Evolutionary conservation across 2,797 vertebrate species (phyloP), one percentile per base, ranked within the genome.

Genomic region (Agapornis canus): DNA sequence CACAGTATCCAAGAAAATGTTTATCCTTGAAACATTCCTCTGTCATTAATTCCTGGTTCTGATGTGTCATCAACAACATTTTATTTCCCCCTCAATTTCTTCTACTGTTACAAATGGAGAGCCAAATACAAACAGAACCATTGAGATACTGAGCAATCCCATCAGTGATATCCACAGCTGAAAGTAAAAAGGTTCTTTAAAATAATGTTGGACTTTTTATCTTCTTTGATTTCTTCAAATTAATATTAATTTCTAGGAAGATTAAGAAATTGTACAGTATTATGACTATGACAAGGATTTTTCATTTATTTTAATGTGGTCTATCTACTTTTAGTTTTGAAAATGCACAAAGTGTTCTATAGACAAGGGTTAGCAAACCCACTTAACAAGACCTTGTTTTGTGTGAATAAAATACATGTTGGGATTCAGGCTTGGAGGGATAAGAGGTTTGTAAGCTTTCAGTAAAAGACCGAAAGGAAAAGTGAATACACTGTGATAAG

Each of bases 391-490:
- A 48, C 5, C 8, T 64, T 70, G 14, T 35, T 78, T 70, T 70
- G 15, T 19, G 14, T 54, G 23, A 75, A 75, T 80, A 80, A 95
- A 87, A 81, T 56, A 26, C 20, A 59, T 59, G 7, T 26, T 68
- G 10, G 56, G 61, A 83, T 72, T 65, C 64, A 86, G 65, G 13
- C 31, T 92, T 60, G 18, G 25, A 61, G 15, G 61, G 13, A n/a
- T 37, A 32, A 83, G 13, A 54, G 7, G 4, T 31, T 49, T 83
- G 54, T 87, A 91, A 83, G 12, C 47, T 76, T 87, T 89, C 37
- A 63, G 49, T 31, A 56, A 63, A 66, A 87, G n/a, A 72, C 14
- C 72, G 89, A 93, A 96, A 95, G 61, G 32, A 78, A 94, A 94
- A 95, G 51, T 83, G 76, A 88, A 87, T 65, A 43, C 29, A 14